These are phyloP conservation scores for Edolisoma coerulescens DNA, from an alignment of 2,113 vertebrate species.

Conservation along the genomic window DNA sequence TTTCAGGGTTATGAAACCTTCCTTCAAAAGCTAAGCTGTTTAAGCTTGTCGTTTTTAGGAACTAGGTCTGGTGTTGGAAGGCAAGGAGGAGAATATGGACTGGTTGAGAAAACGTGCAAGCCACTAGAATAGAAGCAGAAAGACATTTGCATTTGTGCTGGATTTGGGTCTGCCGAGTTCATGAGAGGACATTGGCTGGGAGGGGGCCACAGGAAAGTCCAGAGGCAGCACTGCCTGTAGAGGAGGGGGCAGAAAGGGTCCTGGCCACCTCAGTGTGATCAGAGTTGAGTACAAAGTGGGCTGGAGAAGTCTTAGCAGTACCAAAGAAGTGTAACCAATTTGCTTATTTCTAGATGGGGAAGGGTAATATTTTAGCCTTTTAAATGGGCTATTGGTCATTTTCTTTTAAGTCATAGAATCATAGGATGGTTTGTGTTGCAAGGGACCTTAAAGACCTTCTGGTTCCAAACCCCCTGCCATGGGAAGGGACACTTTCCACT, in stretches of 20 bases:
- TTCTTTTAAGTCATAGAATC: background rate
- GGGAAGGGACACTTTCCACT: background rate
- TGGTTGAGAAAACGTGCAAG: background rate
- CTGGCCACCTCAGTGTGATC: rapidly evolving
- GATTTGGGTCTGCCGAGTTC: background rate
- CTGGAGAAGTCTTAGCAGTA: background rate
- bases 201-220: background rate
- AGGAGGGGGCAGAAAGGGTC: background rate
- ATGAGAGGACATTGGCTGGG: background rate
- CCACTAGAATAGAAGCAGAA: background rate
- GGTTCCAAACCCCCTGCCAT: rapidly evolving
- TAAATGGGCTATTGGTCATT: background rate
- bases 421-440: background rate
- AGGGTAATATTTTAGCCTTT: background rate
- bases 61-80: background rate
- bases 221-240: background rate
- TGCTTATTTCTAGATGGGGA: background rate
- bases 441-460: background rate
- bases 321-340: background rate
- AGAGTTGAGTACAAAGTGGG: rapidly evolving
- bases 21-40: background rate
- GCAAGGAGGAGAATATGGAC: background rate
- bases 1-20: background rate
- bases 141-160: background rate
- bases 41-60: background rate